A percentile compares a stretch with the other conserved stretches of the same genome.
These are phyloP conservation scores for Nycticorax nycticorax DNA, from an alignment of 2,113 vertebrate species.

Conservation along the genomic window DNA sequence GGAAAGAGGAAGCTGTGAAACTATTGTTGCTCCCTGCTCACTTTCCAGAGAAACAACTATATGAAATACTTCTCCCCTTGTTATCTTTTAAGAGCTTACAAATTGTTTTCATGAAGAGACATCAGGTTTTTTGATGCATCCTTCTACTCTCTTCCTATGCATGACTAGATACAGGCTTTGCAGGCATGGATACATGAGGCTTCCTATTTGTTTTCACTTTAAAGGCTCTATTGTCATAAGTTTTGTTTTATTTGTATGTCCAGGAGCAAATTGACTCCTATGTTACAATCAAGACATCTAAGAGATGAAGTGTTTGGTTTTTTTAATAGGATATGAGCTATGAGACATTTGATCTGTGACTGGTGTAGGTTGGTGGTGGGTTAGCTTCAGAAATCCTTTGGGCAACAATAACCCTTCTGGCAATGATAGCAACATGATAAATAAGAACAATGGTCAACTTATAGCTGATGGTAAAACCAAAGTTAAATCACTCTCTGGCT, in stretches of 20 bases:
- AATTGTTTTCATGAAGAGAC: background rate
- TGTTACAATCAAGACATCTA: background rate
- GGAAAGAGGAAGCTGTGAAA: background rate
- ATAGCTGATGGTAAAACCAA: background rate
- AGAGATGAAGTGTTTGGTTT: background rate
- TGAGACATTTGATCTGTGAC: background rate
- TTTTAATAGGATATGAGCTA: background rate
- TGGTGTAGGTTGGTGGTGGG: background rate
- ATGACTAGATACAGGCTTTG: background rate
- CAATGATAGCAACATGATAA: background rate
- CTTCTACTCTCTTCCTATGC: background rate
- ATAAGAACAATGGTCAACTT: background rate
- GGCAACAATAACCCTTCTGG: background rate
- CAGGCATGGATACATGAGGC: background rate
- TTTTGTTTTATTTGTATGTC: background rate
- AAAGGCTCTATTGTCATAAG: background rate
- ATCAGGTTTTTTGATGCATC: accelerated
- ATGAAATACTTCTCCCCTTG: background rate
- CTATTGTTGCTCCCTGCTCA: background rate
- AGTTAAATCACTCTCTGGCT: background rate
- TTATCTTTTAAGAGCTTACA: background rate
- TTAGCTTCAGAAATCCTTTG: background rate
- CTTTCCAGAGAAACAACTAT: background rate
- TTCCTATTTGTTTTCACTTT: background rate
- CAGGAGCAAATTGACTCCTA: background rate